Percentiles rank a stretch among this genome's conserved stretches.
These are phyloP conservation scores for Serranus cabrilla DNA, from an alignment of 2,797 vertebrate species.

Conservation along the genomic window DNA sequence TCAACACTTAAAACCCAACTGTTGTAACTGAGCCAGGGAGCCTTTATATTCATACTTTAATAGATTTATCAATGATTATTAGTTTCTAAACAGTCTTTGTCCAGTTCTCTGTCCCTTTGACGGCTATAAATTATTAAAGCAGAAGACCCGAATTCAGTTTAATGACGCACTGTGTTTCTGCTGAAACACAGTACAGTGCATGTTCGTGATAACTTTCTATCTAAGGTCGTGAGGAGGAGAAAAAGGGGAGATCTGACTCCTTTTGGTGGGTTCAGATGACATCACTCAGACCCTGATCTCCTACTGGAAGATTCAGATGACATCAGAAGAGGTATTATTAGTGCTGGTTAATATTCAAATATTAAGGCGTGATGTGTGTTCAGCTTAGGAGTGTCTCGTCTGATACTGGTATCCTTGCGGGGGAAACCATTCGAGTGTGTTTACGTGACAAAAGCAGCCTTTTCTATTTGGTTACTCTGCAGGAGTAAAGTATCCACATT, in stretches of 20 bases:
- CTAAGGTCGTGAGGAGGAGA: background rate
- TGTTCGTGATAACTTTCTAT: slow-evolving; percentile 1
- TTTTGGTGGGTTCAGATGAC: slow-evolving; percentile 24
- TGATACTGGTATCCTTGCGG: slow-evolving; percentile 5
- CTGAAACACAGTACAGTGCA: slow-evolving; percentile 13
- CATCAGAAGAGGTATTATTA: slow-evolving; percentile 51
- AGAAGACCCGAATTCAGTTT: slow-evolving; percentile 17
- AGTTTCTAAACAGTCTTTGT: slow-evolving; percentile 6
- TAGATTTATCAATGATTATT: slow-evolving; percentile 33
- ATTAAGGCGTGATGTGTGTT: slow-evolving; percentile 44
- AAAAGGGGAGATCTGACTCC: slow-evolving; percentile 2
- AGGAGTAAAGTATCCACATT: slow-evolving; percentile 11
- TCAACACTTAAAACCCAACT: slow-evolving; percentile 27
- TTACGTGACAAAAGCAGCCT: slow-evolving; percentile 36
- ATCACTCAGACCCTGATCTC: slow-evolving; percentile 1
- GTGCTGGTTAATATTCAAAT: slow-evolving; percentile 51
- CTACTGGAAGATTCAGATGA: slow-evolving; percentile 31
- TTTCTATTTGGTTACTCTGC: slow-evolving; percentile 42
- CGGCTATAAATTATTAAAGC: slow-evolving; percentile 27
- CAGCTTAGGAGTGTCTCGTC: slow-evolving; percentile 15
- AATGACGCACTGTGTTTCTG: background rate
- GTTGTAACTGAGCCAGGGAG: background rate
- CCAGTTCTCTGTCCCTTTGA: slow-evolving; percentile 5
- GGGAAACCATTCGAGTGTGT: slow-evolving; percentile 18
- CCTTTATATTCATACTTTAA: slow-evolving; percentile 10